Conservation (phyloP, 2,888 invertebrate species). For the Pristionchus exspectatus region DNA sequence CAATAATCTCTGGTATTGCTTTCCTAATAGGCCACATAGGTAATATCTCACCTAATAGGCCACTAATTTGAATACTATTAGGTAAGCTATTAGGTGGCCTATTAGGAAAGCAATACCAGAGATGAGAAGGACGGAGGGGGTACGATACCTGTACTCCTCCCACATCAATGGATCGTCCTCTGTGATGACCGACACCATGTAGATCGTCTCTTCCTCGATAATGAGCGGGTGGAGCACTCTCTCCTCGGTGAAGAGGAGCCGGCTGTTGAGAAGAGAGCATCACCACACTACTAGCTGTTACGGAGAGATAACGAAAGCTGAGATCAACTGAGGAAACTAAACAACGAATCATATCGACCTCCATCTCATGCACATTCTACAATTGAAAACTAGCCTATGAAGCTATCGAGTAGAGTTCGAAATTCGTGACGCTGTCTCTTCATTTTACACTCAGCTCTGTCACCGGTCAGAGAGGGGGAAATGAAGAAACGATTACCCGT, state of each 20-base stretch:
- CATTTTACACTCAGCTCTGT: neutral
- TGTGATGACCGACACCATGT: constrained; percentile 2
- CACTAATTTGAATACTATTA: too few species aligned
- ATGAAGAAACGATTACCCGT: too few species aligned
- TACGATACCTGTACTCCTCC: constrained; percentile 51
- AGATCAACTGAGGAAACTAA: constrained; percentile 28
- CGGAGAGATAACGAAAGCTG: neutral
- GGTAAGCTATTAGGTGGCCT: too few species aligned
- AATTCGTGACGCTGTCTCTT: neutral
- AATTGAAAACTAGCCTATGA: neutral
- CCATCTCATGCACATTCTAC: neutral
- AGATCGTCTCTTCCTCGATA: constrained; percentile 57
- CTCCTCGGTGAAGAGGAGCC: constrained; percentile 71
- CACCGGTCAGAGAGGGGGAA: neutral
- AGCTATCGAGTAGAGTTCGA: neutral
- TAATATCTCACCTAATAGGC: too few species aligned
- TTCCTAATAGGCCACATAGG: too few species aligned
- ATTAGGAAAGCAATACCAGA: too few species aligned
- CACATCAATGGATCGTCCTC: constrained; percentile 52
- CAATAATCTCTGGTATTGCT: too few species aligned
- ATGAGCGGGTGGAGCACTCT: constrained; percentile 67
- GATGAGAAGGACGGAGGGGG: too few species aligned
- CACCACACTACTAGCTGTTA: constrained; percentile 16
- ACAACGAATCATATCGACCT: neutral
- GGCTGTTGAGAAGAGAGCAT: constrained; percentile 55